Evolutionary conservation across 35 echinoderm and acorn worm genomes (phyloP), one percentile per base, ranked within the genome.

Genomic region (Anneissia japonica): DNA sequence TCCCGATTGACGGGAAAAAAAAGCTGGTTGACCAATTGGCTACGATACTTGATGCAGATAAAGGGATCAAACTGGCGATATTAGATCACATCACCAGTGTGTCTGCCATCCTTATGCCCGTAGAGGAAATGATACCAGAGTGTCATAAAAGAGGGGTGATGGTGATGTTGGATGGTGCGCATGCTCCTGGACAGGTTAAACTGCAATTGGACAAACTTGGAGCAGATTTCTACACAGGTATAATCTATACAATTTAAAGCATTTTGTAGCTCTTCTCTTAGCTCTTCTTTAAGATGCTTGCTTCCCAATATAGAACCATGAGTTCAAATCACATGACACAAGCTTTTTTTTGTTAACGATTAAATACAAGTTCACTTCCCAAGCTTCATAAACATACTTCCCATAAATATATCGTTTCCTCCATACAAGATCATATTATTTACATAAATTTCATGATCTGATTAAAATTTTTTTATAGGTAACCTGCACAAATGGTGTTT

Each of bases 51-150:
- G 76, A 93, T 28, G 79, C 77, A 31, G 74, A 92, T 81, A 77
- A 84, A 6, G 75, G 75, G 26, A 93, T 93, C 79, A 90, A 90
- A 39, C 9, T 97, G 17, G 84, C 91, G 0, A 40, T 97, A 7
- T 38, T 93, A 1, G 91, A 97, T 74, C 94, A 97, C 75, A 97
- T 97, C 29, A 90, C 94, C 0, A 84, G 91, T 75, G 55, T 36
- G 16, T 87, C 90, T 3, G 91, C 91, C 16, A 82, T 97, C 21
- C 21, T 93, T 4, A 84, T 97, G 83, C 94, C 94, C 0, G 30
- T 97, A 11, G 75, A 93, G 38, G 43, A 84, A 38, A 55, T 97
- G 74, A 90, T 90, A 45, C 84, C 78, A 51, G 35, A 90, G 9
- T 97, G 94, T 56, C 94, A 85, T 55, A 41, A 76, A 31, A 36